Evolutionary conservation across 92 coral and sea anemone species (phyloP).

Genomic region (Meandrina meandrites): DNA sequence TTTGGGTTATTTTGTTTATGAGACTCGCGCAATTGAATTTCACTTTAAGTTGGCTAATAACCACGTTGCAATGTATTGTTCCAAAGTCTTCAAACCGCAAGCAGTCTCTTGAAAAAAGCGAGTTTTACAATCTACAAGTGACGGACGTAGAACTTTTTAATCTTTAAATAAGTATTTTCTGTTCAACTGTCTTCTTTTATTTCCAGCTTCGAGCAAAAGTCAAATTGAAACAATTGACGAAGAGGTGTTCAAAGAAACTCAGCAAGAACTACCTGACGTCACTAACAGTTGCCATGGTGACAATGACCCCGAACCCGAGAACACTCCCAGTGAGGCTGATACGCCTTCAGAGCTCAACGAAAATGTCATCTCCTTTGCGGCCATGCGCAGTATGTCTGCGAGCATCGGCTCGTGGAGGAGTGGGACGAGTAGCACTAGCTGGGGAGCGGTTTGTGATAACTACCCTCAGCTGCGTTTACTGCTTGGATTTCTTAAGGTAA

Average conservation of each 20-base stretch:
- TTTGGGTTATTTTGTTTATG: no score
- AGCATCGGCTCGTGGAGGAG: conserved; percentile 87
- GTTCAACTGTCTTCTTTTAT: neutral
- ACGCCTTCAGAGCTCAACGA: conserved; percentile 70
- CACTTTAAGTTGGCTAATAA: no score
- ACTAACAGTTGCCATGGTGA: conserved; percentile 53
- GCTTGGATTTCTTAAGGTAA: conserved; percentile 82
- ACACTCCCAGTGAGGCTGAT: conserved; percentile 69
- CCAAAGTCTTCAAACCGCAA: no score
- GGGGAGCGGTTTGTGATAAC: conserved; percentile 80
- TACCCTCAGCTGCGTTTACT: conserved; percentile 77
- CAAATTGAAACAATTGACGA: conserved; percentile 88
- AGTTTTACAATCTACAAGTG: no score
- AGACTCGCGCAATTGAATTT: no score
- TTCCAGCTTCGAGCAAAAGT: conserved; percentile 72
- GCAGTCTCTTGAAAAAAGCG: no score
- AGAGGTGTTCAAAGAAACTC: conserved; percentile 75
- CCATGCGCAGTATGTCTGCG: conserved; percentile 66
- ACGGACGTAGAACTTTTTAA: no score
- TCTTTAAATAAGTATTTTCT: no score
- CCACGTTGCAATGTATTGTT: no score
- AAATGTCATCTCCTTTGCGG: conserved; percentile 66
- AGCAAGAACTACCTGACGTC: conserved; percentile 25
- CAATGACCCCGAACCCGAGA: conserved; percentile 60
- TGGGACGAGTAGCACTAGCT: conserved; percentile 79